These are phyloP conservation scores for Megaceryle maxima DNA, from an alignment of 2,113 vertebrate genomes.

Conservation along the genomic window DNA sequence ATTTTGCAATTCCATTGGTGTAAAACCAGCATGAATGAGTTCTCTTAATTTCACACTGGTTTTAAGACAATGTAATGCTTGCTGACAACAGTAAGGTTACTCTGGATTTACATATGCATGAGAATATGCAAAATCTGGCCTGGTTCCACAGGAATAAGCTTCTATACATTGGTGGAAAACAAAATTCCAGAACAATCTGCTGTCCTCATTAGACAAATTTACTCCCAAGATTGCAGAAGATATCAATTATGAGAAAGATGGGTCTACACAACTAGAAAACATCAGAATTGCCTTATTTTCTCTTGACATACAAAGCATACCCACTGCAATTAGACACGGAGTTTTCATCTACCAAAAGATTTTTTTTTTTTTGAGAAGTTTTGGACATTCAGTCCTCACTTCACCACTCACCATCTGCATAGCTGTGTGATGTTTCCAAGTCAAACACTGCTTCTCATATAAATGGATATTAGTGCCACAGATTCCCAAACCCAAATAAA, in stretches of 20 bases:
- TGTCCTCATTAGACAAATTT: neutral
- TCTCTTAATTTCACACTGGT: neutral
- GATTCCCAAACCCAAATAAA: constrained; percentile 9
- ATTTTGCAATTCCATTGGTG: neutral
- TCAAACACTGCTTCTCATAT: neutral
- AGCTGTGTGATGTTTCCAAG: neutral
- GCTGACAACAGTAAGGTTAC: neutral
- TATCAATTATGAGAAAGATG: neutral
- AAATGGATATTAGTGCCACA: neutral
- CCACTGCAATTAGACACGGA: neutral
- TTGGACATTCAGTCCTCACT: neutral
- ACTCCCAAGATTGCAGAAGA: neutral
- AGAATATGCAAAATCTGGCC: neutral
- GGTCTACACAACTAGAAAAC: neutral
- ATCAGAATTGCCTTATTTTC: neutral
- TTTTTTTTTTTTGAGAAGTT: neutral
- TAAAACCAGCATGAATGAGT: neutral
- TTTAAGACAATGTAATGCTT: neutral
- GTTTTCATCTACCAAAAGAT: neutral
- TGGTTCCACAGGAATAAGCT: neutral
- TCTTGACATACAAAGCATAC: neutral
- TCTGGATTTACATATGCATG: neutral
- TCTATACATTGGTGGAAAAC: neutral
- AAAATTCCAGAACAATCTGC: neutral
- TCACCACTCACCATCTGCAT: neutral